These are phyloP conservation scores for Apamea sordens DNA, from an alignment of 2,888 invertebrate species.

Conservation along the genomic window DNA sequence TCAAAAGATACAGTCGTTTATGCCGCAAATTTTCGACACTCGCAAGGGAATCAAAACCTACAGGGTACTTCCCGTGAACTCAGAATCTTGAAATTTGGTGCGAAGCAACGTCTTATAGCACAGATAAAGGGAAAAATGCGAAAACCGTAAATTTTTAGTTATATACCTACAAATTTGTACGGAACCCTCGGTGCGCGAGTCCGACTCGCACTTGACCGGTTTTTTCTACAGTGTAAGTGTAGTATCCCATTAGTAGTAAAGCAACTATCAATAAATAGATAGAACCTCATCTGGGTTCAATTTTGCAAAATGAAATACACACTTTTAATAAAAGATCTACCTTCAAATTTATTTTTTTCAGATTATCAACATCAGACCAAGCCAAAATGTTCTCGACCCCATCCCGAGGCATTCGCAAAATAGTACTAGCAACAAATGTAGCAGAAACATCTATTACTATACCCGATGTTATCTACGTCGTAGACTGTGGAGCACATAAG, in stretches of 20 bases:
- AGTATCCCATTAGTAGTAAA: not conserved
- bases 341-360: constrained; percentile 58
- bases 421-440: constrained; percentile 93
- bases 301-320: not conserved
- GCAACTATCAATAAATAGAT: not conserved
- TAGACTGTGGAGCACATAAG: constrained; percentile 92
- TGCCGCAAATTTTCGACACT: no score
- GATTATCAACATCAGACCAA: constrained; percentile 91
- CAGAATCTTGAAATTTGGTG: no score
- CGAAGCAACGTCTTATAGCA: no score
- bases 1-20: no score
- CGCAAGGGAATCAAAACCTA: no score
- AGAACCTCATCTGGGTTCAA: not conserved
- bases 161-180: no score
- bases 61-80: no score
- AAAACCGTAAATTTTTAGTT: no score
- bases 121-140: no score
- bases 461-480: constrained; percentile 92
- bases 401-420: constrained; percentile 90
- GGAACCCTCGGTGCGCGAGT: no score
- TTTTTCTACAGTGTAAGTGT: no score
- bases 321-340: not conserved
- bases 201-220: no score
- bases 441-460: constrained; percentile 94
- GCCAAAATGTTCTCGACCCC: constrained; percentile 89